phyloP scores from a whole-genome alignment of 2,113 vertebrate species.

The Hypanus sabinus region DNA sequence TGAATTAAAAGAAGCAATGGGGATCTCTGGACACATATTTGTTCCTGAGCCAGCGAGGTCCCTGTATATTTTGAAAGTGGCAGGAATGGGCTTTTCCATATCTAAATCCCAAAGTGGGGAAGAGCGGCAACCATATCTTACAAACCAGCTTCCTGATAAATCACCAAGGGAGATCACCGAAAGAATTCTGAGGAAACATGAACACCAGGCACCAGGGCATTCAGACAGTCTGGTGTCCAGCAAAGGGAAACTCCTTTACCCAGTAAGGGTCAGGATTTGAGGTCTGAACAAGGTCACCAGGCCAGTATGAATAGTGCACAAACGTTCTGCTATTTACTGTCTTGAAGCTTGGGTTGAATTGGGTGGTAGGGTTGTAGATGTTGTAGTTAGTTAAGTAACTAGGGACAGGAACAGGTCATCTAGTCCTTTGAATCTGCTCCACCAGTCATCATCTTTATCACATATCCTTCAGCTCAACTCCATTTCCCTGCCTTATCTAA shows the following conservation, averaged over 20 bases:
- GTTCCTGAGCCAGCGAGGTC: background rate
- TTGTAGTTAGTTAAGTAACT: background rate
- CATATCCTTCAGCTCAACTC: too few relatives aligned
- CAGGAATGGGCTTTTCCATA: background rate
- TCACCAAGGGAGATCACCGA: background rate
- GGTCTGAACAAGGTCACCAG: background rate
- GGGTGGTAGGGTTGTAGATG: too few relatives aligned
- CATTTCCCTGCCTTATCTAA: too few relatives aligned
- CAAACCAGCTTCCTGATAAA: background rate
- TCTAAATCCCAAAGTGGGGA: background rate
- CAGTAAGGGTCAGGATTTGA: background rate
- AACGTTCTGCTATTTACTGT: background rate
- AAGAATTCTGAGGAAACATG: background rate
- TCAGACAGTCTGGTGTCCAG: background rate
- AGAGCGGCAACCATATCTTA: background rate
- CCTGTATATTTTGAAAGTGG: background rate
- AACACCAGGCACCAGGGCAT: background rate
- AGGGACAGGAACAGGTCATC: too few relatives aligned
- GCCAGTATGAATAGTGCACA: background rate
- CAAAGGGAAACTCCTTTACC: background rate
- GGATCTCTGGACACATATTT: background rate
- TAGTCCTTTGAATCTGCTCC: too few relatives aligned
- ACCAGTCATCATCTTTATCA: too few relatives aligned
- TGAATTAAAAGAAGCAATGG: background rate
- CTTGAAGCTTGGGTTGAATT: background rate